Evolutionary conservation across 2,797 vertebrate genomes (phyloP), one percentile per base, ranked within the genome.

Genomic region (Poeciliopsis gracilis): DNA sequence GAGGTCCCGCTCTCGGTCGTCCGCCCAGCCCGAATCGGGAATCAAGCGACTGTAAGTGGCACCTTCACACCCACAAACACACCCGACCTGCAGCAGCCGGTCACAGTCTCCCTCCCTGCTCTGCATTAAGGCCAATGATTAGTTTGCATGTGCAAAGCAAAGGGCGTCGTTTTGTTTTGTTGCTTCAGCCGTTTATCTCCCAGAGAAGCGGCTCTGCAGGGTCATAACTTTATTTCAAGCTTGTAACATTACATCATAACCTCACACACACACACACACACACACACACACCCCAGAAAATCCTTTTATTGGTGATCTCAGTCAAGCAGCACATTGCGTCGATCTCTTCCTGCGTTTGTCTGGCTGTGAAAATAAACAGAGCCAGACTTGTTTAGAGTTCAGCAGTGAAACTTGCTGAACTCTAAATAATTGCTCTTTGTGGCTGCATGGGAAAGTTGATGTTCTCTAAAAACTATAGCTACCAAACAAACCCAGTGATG

Each of bases 31-130:
- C 0, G 98, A 99, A 91, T 99, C 98, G 0, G 97, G 98, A 89
- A 99, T 99, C 95, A 99, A 97, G 93, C 95, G 98, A 85, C 95
- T 99, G 98, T 99, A 97, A 91, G 98, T 99, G 86, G 33, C 11
- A 1, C 46, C 38, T 70, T 59, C 55, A 33, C 2, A 10, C 43
- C 30, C 28, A 46, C 61, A 72, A 30, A 80, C 30, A 71, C 82
- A 55, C 73, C 2, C 66, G 43, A 67, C 49, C 38, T 5, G 23
- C 12, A 46, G 63, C 70, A 43, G 43, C 38, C 28, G 69, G 71
- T 38, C 59, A 23, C 66, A 13, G 36, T 41, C 36, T 25, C 38
- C 23, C 20, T n/a, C 36, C 20, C 63, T 66, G 63, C 8, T 23
- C 20, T 38, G 18, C 36, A 2, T 41, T 67, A 41, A 67, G 28